These are phyloP conservation scores for Pantherophis vulpinus DNA, from an alignment of 2,797 vertebrate genomes.

Conservation along the genomic window DNA sequence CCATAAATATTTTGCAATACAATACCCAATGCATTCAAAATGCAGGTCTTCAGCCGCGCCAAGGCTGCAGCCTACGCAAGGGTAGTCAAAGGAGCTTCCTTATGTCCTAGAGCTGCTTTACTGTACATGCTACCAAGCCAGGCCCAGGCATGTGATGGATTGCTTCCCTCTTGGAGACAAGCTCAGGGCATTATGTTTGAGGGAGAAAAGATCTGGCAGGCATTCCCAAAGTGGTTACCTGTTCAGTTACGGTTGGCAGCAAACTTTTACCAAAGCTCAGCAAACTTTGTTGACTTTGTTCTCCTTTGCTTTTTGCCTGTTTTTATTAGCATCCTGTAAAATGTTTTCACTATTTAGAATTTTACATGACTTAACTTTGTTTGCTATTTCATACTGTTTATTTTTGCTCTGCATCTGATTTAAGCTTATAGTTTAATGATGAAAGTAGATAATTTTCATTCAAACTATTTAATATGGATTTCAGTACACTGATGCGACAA, in stretches of 20 bases:
- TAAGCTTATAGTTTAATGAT: not conserved
- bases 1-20: not conserved
- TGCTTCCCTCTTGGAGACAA: no score
- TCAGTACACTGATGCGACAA: not conserved
- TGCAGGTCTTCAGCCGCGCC: not conserved
- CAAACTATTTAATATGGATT: not conserved
- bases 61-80: not conserved
- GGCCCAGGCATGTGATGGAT: no score
- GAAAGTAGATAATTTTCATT: not conserved
- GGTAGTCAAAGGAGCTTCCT: not conserved
- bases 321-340: not conserved
- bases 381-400: not conserved
- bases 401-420: not conserved
- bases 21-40: not conserved
- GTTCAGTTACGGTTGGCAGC: not conserved
- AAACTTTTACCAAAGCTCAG: not conserved
- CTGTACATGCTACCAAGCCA: no score
- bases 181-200: not conserved
- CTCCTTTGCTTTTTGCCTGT: not conserved
- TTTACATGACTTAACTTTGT: not conserved
- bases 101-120: not conserved
- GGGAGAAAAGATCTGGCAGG: not conserved
- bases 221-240: not conserved
- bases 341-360: not conserved
- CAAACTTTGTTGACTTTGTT: not conserved